phyloP scores from a whole-genome alignment of 2,888 invertebrate genomes.

The Drosophila anomelani region DNA sequence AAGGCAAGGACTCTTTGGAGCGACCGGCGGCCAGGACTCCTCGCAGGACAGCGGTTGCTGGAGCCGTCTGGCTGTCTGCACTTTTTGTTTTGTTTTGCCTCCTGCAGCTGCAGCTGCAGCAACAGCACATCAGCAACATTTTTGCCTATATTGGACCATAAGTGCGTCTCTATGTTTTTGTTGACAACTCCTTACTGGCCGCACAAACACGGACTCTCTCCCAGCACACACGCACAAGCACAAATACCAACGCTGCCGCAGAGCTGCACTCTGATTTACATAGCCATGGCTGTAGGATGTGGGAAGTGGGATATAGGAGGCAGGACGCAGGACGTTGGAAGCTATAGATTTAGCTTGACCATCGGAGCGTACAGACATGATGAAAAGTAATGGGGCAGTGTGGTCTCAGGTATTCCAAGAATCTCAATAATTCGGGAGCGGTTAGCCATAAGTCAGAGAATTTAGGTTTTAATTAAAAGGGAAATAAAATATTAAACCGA shows the following conservation, averaged over 20 bases:
- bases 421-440: conserved; percentile 6
- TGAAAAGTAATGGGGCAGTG: conserved; percentile 51
- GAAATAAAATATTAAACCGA: background rate
- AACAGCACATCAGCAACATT: conserved; percentile 41
- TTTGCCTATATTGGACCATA: conserved; percentile 56
- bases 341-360: conserved; percentile 45
- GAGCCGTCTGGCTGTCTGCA: conserved; percentile 46
- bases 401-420: conserved; percentile 1
- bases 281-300: conserved; percentile 39
- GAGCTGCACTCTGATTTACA: conserved; percentile 51
- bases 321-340: conserved; percentile 23
- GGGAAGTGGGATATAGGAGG: conserved; percentile 4
- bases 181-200: conserved; percentile 73
- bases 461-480: background rate
- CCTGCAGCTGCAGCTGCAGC: conserved; percentile 46
- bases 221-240: conserved; percentile 19
- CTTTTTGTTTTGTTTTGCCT: conserved; percentile 69
- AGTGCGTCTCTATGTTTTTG: conserved; percentile 78
- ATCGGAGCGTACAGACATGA: conserved; percentile 35
- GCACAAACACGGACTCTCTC: conserved; percentile 41
- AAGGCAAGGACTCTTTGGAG: conserved; percentile 19
- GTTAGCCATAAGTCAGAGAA: background rate
- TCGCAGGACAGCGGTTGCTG: conserved; percentile 31
- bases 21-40: conserved; percentile 1
- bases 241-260: conserved; percentile 21